A percentile compares a stretch with the other conserved stretches of the same genome.
phyloP scores from a whole-genome alignment of 2,113 vertebrate species.

The Microcebus murinus region DNA sequence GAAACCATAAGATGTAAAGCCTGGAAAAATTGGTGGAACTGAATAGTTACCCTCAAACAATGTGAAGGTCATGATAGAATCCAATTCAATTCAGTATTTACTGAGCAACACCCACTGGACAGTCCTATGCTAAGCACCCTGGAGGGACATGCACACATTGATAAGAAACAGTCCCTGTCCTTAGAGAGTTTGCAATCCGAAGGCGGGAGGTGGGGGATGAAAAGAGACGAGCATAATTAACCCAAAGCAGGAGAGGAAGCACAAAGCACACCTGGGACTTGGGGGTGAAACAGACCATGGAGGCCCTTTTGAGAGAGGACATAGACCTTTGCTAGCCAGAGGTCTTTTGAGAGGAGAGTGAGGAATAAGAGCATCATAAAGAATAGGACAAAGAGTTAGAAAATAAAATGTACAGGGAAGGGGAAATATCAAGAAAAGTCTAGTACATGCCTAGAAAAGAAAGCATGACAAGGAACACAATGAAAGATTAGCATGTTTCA shows the following conservation, averaged over 20 bases:
- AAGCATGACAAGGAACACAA: background rate
- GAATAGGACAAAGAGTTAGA: background rate
- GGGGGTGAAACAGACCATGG: too few relatives aligned
- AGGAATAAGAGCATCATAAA: background rate
- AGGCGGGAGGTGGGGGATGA: rapidly evolving
- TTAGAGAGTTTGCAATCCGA: background rate
- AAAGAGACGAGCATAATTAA: background rate
- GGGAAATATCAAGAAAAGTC: background rate
- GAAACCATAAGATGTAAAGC: background rate
- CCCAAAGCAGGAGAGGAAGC: background rate
- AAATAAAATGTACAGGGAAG: background rate
- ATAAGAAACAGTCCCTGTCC: background rate
- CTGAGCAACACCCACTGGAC: background rate
- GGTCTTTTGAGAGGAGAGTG: background rate
- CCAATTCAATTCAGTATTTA: background rate
- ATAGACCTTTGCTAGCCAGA: background rate
- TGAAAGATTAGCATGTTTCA: background rate
- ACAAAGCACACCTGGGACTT: background rate
- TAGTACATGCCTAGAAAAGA: background rate
- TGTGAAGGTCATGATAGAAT: background rate
- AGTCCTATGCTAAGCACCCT: background rate
- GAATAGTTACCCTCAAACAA: background rate
- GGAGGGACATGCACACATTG: background rate
- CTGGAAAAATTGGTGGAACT: background rate
- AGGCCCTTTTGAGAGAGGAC: background rate